Base-by-base conservation (phyloP, 2,113 vertebrate species). In the Rutilus rutilus region DNA sequence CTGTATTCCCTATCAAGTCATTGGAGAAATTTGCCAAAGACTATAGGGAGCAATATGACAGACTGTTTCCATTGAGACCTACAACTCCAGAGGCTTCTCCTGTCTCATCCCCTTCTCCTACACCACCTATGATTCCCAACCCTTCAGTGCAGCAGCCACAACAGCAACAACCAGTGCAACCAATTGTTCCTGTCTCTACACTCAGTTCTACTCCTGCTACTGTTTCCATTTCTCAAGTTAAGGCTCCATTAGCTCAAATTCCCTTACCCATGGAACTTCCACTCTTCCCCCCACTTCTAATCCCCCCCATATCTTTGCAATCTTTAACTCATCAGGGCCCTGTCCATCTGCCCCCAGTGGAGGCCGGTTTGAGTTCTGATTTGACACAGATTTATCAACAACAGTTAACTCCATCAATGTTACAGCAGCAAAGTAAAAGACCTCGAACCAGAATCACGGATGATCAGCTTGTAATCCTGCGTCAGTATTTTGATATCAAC, bases 401-500 rank as follows among this genome's bases (percentile, higher is more conserved):
- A 27, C 92, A 93, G 83, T 89, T 93, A 82, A 94, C 89, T 82
- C 88, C 93, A 65, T 79, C 90, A 47, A 87, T 94, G 85, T 74
- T 94, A 82, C 97, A 98, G 87, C 94, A 94, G 83, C 97, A 98
- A 89, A 95, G 96, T 92, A 99, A 98, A 91, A 95, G 98, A 92
- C 97, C 97, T 0, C 95, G 98, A 50, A 99, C 98, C 0, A 95
- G 98, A 42, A 99, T 99, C 91, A 97, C 98, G 0, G 98, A 99
- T 0, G 98, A 99, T 87, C 98, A 99, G 85, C 94, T 99, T 84
- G 92, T 94, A 85, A 95, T 99, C 87, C 92, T 99, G 21, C 93
- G 96, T 77, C 97, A 98, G 88, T 96, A 99, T 90, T 99, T 99
- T 89, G 97, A 99, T 91, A 99, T 99, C 83, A 99, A 98, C 93